Conservation (phyloP, 2,888 invertebrate genomes). For the Ptychoptera contaminata region DNA sequence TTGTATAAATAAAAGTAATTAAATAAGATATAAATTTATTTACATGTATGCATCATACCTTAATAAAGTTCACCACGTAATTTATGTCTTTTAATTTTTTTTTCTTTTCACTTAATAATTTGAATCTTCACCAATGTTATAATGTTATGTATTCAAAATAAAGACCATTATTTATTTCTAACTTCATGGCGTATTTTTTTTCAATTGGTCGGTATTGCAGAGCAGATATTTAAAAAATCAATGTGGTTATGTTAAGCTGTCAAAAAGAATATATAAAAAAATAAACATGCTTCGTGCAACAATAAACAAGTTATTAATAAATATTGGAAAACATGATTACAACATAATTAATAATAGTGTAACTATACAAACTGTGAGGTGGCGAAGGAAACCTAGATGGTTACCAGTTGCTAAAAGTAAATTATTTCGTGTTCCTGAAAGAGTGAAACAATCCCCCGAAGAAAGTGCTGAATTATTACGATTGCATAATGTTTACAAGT, state of each 20-base stretch:
- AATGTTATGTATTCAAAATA: no score
- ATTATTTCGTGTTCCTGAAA: constrained; percentile 50
- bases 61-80: no score
- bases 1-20: no score
- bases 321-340: neutral
- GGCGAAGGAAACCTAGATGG: constrained; percentile 63
- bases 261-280: neutral
- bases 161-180: no score
- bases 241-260: neutral
- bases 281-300: neutral
- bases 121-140: no score
- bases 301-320: neutral
- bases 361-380: constrained; percentile 29
- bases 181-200: neutral
- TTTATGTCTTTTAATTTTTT: no score
- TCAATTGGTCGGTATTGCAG: neutral
- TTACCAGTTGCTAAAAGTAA: constrained; percentile 66
- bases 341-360: neutral
- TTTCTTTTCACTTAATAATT: no score
- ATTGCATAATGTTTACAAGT: constrained; percentile 53
- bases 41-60: no score
- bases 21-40: no score
- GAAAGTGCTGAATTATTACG: constrained; percentile 49
- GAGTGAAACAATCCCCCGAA: constrained; percentile 39
- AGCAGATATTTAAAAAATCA: neutral